A percentile compares a stretch with the other conserved stretches of the same genome.
These are phyloP conservation scores for Eremophila alpestris DNA, from an alignment of 2,797 vertebrate species.

Conservation along the genomic window DNA sequence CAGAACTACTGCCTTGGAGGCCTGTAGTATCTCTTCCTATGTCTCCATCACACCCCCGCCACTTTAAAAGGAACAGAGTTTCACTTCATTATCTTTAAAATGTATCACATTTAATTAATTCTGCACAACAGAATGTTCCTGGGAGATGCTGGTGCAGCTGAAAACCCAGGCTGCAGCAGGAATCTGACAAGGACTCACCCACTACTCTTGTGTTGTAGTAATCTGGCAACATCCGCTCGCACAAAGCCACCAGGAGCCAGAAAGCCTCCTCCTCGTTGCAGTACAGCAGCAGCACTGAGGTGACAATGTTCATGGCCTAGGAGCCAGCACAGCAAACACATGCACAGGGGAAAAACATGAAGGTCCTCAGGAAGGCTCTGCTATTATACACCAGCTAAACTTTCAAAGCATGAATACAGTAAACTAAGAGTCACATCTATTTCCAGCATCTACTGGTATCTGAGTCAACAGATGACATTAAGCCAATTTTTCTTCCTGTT, in stretches of 20 bases:
- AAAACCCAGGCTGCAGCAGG: background rate
- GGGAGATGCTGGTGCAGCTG: background rate
- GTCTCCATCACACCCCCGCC: background rate
- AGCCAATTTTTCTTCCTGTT: background rate
- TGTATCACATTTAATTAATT: background rate
- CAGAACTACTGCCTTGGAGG: background rate
- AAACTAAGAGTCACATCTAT: background rate
- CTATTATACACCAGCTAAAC: background rate
- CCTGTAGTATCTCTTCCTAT: background rate
- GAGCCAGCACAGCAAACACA: background rate
- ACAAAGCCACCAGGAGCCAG: slow-evolving; percentile 95
- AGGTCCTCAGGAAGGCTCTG: background rate
- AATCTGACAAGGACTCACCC: slow-evolving; percentile 79
- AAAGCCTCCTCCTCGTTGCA: slow-evolving; percentile 96
- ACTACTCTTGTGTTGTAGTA: slow-evolving; percentile 98
- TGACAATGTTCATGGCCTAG: slow-evolving; percentile 98
- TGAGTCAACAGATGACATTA: background rate
- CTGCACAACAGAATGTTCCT: background rate
- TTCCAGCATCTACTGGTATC: background rate
- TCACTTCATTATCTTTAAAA: background rate
- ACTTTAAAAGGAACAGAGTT: background rate
- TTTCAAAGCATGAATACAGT: background rate
- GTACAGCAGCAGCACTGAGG: slow-evolving; percentile 92
- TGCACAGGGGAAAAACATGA: background rate
- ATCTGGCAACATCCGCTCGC: slow-evolving; percentile 95